Base-by-base conservation (phyloP, 2,888 invertebrate genomes). In the Thumatha senex region DNA sequence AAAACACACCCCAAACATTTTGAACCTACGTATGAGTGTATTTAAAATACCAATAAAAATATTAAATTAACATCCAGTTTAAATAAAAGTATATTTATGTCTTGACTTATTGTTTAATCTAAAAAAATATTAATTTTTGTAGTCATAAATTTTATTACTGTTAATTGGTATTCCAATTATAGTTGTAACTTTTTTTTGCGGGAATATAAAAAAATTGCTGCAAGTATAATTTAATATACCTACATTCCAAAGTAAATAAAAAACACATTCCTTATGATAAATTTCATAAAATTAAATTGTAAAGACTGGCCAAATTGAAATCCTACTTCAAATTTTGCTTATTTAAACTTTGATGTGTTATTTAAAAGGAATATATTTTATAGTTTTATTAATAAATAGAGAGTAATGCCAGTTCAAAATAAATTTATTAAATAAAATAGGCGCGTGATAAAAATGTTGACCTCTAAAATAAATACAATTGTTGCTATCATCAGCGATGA, bases 401-500 rank as follows among this genome's bases (percentile, higher is more conserved):
- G 49, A 51, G 48, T 67, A 70, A 70, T 65, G 61, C 61, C 58
- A 62, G 60, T 59, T 54, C 61, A 56, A 60, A 64, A 24, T 60
- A 65, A 61, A 59, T 55, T 53, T 59, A 40, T 44, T 34, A 1
- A 52, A 41, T 49, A 48, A 61, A 51, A 56, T 53, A 24, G 61
- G 46, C 55, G 56, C 55, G 42, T 63, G 60, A 5, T 61, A 60
- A 62, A 56, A 51, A 40, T 44, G 41, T 40, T 50, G 48, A 57
- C 49, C 14, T 49, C 38, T 38, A 38, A 24, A 24, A 24, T 24
- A 24, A 24, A 24, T 24, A 46, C 18, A 46, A 46, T 7, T 38
- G 71, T 61, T 69, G 64, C 63, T 69, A 68, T 46, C 71, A 72
- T 67, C 67, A 76, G 80, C 76, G 74, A 84, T 67, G 87, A 86